Conservation (phyloP, 2,113 vertebrate genomes). For the Cebidichthys violaceus region DNA sequence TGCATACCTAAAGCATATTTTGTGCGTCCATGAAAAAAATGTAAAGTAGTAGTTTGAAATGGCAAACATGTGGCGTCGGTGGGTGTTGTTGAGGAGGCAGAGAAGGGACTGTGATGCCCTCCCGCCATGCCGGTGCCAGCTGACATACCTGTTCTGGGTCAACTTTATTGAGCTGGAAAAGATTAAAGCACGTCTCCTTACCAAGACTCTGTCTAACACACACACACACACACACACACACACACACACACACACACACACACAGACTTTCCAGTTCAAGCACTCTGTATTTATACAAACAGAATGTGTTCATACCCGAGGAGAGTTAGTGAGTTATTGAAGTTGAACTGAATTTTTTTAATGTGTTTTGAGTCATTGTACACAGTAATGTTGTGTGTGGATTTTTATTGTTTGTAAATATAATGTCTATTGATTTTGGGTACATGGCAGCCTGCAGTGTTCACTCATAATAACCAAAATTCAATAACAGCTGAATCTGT, state of each 20-base stretch:
- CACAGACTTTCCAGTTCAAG: neutral
- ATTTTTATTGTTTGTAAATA: conserved; percentile 9
- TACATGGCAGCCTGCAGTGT: neutral
- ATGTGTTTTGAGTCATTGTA: neutral
- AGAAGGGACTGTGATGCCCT: conserved; percentile 2
- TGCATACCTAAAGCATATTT: neutral
- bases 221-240: neutral
- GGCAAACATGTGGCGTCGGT: neutral
- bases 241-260: neutral
- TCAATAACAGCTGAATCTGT: conserved; percentile 32
- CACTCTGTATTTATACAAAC: neutral
- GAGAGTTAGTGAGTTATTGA: neutral
- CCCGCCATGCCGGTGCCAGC: neutral
- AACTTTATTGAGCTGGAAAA: conserved; percentile 4
- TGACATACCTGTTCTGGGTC: conserved; percentile 2
- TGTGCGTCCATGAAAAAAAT: neutral
- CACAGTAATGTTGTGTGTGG: neutral
- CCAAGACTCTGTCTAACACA: neutral
- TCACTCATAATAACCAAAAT: conserved; percentile 28
- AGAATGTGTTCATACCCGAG: neutral
- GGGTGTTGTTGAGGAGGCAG: neutral
- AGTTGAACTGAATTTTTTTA: neutral
- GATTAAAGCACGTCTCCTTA: neutral
- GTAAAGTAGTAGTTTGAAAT: neutral
- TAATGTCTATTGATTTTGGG: conserved; percentile 14